Conservation (phyloP, 2,113 vertebrate genomes). For the Tetraodon nigroviridis region DNA sequence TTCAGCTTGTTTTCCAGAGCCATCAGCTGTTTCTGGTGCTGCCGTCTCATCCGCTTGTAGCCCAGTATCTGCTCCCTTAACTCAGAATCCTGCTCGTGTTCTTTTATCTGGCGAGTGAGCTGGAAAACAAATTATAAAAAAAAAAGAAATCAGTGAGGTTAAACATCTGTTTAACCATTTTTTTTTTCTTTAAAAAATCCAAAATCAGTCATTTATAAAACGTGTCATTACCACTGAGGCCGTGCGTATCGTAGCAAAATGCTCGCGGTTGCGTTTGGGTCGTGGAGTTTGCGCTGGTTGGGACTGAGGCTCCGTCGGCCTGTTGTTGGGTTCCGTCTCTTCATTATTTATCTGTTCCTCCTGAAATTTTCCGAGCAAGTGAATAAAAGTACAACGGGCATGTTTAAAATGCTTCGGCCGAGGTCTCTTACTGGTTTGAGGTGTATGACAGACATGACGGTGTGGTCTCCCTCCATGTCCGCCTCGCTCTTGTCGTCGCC, state of each 20-base stretch:
- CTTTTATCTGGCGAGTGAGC: conserved; percentile 98
- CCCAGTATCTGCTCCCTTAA: conserved; percentile 97
- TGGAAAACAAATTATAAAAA: conserved; percentile 44
- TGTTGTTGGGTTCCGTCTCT: conserved; percentile 80
- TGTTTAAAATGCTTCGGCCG: not conserved
- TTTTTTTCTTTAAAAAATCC: too few relatives aligned
- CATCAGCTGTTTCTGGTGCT: conserved; percentile 98
- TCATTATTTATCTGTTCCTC: conserved; percentile 86
- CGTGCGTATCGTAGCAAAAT: conserved; percentile 98
- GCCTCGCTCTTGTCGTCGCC: conserved; percentile 94
- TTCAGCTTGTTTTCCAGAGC: conserved; percentile 97
- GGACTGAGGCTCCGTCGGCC: conserved; percentile 84
- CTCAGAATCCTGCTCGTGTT: conserved; percentile 97
- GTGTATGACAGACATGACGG: conserved; percentile 96
- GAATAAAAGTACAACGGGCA: not conserved
- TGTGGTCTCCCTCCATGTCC: conserved; percentile 94
- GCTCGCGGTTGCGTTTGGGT: conserved; percentile 93
- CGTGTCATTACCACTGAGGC: conserved; percentile 84
- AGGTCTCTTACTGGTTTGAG: conserved; percentile 85
- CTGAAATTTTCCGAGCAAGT: conserved; percentile 58
- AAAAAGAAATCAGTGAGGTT: not conserved
- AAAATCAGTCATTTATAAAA: not conserved
- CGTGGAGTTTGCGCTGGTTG: conserved; percentile 84
- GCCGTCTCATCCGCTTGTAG: conserved; percentile 96
- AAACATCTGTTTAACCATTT: not conserved